phyloP scores from a whole-genome alignment of 2,113 vertebrate species.

The Chaetorhynchus papuensis region DNA sequence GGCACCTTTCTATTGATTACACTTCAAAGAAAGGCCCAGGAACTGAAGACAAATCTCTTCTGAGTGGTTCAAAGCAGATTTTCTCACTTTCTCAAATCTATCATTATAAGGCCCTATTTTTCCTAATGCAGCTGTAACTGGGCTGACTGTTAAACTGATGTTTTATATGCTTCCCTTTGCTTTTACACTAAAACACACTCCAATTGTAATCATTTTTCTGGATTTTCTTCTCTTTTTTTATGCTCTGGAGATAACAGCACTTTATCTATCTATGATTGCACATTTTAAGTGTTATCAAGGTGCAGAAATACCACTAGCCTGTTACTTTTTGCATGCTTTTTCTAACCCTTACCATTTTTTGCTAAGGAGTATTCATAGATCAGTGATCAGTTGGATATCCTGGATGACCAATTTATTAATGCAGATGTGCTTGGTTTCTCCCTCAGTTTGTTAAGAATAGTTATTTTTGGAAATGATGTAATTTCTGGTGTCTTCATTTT shows the following conservation, averaged over 20 bases:
- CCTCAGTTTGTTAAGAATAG: neutral
- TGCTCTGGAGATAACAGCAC: neutral
- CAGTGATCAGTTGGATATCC: neutral
- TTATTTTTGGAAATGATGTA: neutral
- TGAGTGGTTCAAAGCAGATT: neutral
- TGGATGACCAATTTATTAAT: neutral
- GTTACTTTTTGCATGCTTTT: neutral
- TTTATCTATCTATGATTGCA: neutral
- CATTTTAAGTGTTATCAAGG: neutral
- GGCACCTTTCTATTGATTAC: neutral
- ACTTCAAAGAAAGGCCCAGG: neutral
- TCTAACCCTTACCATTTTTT: neutral
- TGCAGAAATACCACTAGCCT: neutral
- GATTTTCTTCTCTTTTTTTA: neutral
- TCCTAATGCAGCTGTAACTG: neutral
- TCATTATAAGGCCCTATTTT: neutral
- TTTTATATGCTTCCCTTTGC: neutral
- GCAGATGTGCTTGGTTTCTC: neutral
- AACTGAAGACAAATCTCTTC: neutral
- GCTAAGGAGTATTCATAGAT: neutral
- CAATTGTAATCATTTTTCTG: neutral
- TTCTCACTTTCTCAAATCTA: neutral
- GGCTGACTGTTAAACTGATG: neutral
- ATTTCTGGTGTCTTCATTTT: neutral
- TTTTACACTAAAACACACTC: neutral